Conservation (phyloP, 2,888 invertebrate genomes). For the Troides helena region DNA sequence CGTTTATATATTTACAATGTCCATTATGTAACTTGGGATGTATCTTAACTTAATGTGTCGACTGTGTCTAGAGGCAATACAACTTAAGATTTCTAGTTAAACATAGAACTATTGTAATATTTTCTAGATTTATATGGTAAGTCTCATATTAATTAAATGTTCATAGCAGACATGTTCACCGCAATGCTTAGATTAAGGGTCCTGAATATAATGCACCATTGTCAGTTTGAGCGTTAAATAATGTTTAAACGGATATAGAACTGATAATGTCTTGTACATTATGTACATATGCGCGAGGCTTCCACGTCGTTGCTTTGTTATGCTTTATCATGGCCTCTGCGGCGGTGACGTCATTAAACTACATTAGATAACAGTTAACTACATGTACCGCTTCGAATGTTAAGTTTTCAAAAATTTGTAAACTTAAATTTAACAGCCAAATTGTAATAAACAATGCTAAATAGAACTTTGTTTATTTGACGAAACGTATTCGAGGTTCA, state of each 20-base stretch:
- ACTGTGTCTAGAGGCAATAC: background rate
- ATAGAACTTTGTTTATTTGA: slow-evolving; percentile 26
- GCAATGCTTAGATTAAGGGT: background rate
- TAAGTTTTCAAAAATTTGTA: slow-evolving; percentile 19
- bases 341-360: slow-evolving; percentile 1
- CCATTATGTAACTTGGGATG: background rate
- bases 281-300: background rate
- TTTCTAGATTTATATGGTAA: background rate
- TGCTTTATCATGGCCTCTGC: slow-evolving; percentile 3
- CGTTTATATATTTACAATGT: background rate
- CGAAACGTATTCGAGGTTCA: no score
- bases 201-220: background rate
- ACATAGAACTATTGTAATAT: background rate
- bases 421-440: slow-evolving; percentile 14
- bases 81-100: background rate
- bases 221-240: background rate
- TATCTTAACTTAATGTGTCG: background rate
- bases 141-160: background rate
- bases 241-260: slow-evolving; percentile 2
- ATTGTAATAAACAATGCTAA: slow-evolving; percentile 15
- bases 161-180: background rate
- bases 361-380: background rate
- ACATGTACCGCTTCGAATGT: slow-evolving; percentile 10
- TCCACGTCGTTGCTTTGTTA: slow-evolving; percentile 8
- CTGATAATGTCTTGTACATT: background rate